Base-by-base conservation (phyloP, 2,113 vertebrate species). In the Beaufortia kweichowensis region DNA sequence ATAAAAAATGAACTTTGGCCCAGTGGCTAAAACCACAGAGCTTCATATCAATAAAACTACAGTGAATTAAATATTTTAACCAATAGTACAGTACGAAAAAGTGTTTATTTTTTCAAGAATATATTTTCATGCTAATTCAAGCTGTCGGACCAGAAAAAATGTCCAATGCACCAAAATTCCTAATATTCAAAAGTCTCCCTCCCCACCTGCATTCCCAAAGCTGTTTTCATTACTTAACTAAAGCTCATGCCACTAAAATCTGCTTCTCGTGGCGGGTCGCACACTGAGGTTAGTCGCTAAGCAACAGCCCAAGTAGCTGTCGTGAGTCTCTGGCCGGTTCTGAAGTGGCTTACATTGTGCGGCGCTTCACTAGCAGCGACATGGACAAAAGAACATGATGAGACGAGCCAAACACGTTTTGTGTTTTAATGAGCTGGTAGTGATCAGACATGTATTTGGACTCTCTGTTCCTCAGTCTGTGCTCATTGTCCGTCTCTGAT, bases 1-100 rank as follows among this genome's bases (percentile, higher is more conserved):
- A 90, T 92, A 92, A 92, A 93, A 86, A 86, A 84, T 91, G 88
- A 92, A 90, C 92, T 91, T 91, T 93, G 86, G 83, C 87, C 88
- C 75, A 90, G 82, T 91, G 82, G 87, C 87, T 76, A 86, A 84
- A 79, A 73, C 66, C 56, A 59, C 60, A 66, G 86, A 76, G 89
- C 90, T 90, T 84, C 77, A 85, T 81, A 85, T 77, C 82, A 81
- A 89, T 86, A 46, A 87, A 80, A 81, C 86, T 79, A 2, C 81
- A 76, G 56, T 69, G 83, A 83, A 88, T 84, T 81, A 83, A 85
- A 85, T n/a, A 8, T 15, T 21, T 53, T 11, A 14, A 46, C 4
- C 15, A 46, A 48, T 48, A 48, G 17, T 48, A 46, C 43, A 43
- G 1, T 9, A 6, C 41, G 7, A 46, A 17, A 15, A 3, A 14